These are phyloP conservation scores for Drosophila fulvimacula DNA, from an alignment of 2,888 invertebrate genomes.

Conservation along the genomic window DNA sequence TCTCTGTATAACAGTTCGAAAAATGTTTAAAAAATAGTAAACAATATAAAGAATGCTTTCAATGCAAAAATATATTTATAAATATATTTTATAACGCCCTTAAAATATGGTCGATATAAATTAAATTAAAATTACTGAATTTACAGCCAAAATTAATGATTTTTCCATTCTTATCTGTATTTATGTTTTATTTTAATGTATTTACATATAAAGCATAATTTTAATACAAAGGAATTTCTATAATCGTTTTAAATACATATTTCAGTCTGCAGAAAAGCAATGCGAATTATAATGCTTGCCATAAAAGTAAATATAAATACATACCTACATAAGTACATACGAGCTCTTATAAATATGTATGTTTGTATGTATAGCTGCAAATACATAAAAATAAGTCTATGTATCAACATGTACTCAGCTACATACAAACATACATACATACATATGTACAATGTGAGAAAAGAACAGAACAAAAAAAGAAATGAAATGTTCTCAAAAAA, in stretches of 20 bases:
- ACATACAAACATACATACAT: conserved; percentile 4
- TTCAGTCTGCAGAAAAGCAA: conserved; percentile 5
- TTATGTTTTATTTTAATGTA: not conserved
- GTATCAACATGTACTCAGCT: conserved; percentile 10
- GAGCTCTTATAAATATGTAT: not conserved
- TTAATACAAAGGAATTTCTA: not conserved
- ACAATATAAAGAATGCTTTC: too few relatives aligned
- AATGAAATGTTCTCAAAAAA: conserved; percentile 15
- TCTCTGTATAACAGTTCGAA: too few relatives aligned
- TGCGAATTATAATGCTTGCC: conserved; percentile 9
- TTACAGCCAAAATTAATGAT: not conserved
- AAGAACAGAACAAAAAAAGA: conserved; percentile 8
- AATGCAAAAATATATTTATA: not conserved
- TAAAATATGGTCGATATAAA: not conserved
- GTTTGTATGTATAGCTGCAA: not conserved
- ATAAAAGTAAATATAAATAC: not conserved
- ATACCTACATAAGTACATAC: not conserved
- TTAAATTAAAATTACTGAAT: not conserved
- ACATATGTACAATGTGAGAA: conserved; percentile 1
- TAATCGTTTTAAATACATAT: conserved; percentile 15
- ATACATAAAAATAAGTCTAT: conserved; percentile 5
- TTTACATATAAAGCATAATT: not conserved
- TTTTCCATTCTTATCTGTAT: not conserved
- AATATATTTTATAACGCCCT: too few relatives aligned
- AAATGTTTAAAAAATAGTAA: too few relatives aligned